Conservation (phyloP, 2,888 invertebrate species). For the Oligia strigilis region DNA sequence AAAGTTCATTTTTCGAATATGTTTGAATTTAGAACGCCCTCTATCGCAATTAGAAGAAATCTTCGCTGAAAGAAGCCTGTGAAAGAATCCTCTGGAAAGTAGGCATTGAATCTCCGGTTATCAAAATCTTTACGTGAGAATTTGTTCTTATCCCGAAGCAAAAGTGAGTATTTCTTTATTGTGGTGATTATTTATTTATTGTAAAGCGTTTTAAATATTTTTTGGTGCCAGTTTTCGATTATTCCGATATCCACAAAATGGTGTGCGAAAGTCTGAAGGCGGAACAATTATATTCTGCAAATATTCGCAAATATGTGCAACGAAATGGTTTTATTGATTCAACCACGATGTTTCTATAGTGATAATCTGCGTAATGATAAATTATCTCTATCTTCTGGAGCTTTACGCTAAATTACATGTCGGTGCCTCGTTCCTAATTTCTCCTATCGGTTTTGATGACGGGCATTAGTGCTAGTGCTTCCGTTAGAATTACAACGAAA, state of each 20-base stretch:
- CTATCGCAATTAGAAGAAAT: slow-evolving; percentile 80
- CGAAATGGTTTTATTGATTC: slow-evolving; percentile 84
- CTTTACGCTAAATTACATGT: slow-evolving; percentile 62
- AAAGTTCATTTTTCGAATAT: slow-evolving; percentile 77
- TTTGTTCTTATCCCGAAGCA: slow-evolving; percentile 86
- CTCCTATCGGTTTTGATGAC: slow-evolving; percentile 82
- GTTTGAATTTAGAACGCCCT: slow-evolving; percentile 88
- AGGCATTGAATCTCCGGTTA: slow-evolving; percentile 89
- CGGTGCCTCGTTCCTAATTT: slow-evolving; percentile 68
- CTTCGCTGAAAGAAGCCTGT: slow-evolving; percentile 89
- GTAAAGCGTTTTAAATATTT: slow-evolving; percentile 54
- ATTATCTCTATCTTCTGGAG: slow-evolving; percentile 70
- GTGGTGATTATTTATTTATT: slow-evolving; percentile 64
- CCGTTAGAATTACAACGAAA: slow-evolving; percentile 85
- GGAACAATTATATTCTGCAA: slow-evolving; percentile 73
- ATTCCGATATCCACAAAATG: slow-evolving; percentile 73
- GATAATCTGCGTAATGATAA: slow-evolving; percentile 75
- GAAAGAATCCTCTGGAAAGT: slow-evolving; percentile 90
- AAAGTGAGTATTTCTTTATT: slow-evolving; percentile 85
- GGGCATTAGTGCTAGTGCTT: slow-evolving; percentile 87
- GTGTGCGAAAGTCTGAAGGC: slow-evolving; percentile 72
- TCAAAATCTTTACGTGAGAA: slow-evolving; percentile 90
- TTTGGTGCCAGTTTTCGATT: slow-evolving; percentile 66
- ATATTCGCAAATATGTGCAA: slow-evolving; percentile 78
- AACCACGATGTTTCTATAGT: slow-evolving; percentile 84